Conservation (phyloP, 2,113 vertebrate genomes). For the Marmota flaviventris region DNA sequence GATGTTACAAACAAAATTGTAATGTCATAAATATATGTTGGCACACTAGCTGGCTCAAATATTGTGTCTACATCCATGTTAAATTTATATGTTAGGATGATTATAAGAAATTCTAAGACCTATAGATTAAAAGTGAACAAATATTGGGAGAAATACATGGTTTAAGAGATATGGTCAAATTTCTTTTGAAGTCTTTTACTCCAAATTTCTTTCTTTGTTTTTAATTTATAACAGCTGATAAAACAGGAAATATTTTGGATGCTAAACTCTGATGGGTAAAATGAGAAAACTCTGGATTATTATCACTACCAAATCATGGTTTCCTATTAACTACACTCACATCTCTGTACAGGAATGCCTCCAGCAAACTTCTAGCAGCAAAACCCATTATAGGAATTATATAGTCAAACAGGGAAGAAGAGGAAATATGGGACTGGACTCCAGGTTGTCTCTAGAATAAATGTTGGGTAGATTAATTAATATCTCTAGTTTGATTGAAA, state of each 20-base stretch:
- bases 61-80: neutral
- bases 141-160: neutral
- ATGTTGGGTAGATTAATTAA: neutral
- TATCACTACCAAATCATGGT: slow-evolving; percentile 19
- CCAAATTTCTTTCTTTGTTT: slow-evolving; percentile 27
- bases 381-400: neutral
- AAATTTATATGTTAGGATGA: neutral
- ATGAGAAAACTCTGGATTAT: slow-evolving; percentile 50
- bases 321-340: slow-evolving; percentile 25
- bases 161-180: slow-evolving; percentile 17
- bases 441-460: neutral
- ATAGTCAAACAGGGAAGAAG: neutral
- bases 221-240: slow-evolving; percentile 59
- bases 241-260: slow-evolving; percentile 54
- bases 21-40: neutral
- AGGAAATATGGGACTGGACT: no score
- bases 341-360: slow-evolving; percentile 27
- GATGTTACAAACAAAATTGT: neutral
- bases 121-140: neutral
- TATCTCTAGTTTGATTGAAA: neutral
- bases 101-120: neutral
- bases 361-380: neutral
- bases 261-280: slow-evolving; percentile 49
- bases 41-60: neutral
- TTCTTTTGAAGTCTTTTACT: neutral